Percentiles rank a stretch among this genome's conserved stretches.
These are phyloP conservation scores for Aporophyla lueneburgensis DNA, from an alignment of 2,888 invertebrate species.

Conservation along the genomic window DNA sequence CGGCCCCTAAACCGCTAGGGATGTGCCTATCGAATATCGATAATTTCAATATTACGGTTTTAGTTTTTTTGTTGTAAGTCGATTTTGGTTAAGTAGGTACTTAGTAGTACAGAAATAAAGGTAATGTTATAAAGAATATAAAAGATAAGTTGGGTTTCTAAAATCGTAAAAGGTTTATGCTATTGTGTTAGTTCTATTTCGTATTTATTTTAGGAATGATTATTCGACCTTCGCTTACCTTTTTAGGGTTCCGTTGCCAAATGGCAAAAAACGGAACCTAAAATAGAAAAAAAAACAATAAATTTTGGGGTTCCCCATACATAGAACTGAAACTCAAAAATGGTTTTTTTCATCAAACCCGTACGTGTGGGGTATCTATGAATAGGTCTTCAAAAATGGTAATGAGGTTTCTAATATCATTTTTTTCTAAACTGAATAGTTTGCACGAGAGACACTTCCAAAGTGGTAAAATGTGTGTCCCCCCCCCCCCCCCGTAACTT, in stretches of 20 bases:
- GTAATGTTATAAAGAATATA: background rate
- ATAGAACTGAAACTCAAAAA: no score
- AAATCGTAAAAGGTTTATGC: background rate
- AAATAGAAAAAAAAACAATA: no score
- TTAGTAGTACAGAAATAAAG: background rate
- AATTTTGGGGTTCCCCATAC: no score
- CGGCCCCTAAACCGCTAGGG: conserved; percentile 24
- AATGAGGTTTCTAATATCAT: no score
- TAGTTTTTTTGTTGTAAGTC: background rate
- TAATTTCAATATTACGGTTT: background rate
- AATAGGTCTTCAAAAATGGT: no score
- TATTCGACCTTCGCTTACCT: background rate
- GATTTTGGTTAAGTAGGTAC: background rate
- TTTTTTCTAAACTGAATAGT: no score
- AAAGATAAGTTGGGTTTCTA: background rate
- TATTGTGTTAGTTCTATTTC: conserved; percentile 16
- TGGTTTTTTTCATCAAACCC: no score
- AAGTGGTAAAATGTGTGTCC: no score
- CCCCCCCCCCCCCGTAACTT: no score
- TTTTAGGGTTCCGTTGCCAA: background rate
- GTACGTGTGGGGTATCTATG: no score
- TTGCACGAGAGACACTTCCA: no score
- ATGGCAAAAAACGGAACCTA: no score
- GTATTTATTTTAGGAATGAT: background rate
- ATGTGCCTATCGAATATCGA: conserved; percentile 34